Base-by-base conservation (phyloP, 1,140 invertebrate species). In the Rhyacophila brunnea region DNA sequence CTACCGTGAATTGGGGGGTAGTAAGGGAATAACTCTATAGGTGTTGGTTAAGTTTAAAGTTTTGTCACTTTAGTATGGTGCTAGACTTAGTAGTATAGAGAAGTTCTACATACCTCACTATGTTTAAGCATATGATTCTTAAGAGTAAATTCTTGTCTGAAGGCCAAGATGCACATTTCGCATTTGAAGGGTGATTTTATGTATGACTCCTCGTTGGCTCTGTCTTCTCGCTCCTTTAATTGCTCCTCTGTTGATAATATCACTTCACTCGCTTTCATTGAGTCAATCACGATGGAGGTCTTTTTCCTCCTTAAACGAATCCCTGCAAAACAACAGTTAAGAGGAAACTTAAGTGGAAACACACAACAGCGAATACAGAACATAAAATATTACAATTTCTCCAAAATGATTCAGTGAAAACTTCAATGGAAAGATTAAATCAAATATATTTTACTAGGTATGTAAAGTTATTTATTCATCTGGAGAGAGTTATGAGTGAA, bases 41-140 rank as follows among this genome's bases (percentile, higher is more conserved):
- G 9, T 10, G 9, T 9, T 15, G 18, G 9, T 2, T 3, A 7
- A 43, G 14, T n/a, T n/a, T 15, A 3, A 13, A 43, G 14, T 4
- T 43, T 10, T n/a, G 42, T 43, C 14, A 4, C 3, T 17, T 10
- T 2, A 14, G 9, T 3, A 4, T 15, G 18, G 9, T 1, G 42
- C 13, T 15, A 43, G 1, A 15, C 13, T 1, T 9, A 17, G 10
- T 13, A 9, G 42, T 10, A 7, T 15, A n/a, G 10, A 15, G n/a
- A 0, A 19, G 15, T 10, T n/a, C 7, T 9, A 43, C 6, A 54
- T 55, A 75, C 75, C 70, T 72, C 67, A 50, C 53, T 68, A 54
- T 77, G 75, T 55, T 62, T 69, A 45, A 68, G 64, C 71, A 76
- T 70, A 49, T 77, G 75, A 32, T 66, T 74, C 0, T 74, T 68